Evolutionary conservation across 2,888 invertebrate species (phyloP).

Genomic region (Smittia sp.): DNA sequence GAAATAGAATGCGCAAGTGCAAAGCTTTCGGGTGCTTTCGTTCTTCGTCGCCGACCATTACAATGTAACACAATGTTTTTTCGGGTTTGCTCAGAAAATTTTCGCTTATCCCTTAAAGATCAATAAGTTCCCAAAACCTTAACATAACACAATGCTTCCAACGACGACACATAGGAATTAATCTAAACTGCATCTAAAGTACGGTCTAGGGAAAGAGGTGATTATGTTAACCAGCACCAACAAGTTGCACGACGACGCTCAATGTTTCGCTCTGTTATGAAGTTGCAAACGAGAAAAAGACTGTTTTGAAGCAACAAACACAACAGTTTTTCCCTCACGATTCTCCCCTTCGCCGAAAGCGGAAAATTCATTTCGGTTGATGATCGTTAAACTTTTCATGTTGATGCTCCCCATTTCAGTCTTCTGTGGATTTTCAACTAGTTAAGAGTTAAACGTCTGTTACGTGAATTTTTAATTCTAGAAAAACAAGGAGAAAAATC

Average conservation of each 20-base stretch:
- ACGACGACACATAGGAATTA: not conserved
- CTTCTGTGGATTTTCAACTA: constrained; percentile 39
- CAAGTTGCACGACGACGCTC: not conserved
- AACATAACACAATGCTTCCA: no score
- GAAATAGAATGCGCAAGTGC: not conserved
- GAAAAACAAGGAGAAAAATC: constrained; percentile 2
- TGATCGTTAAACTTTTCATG: not conserved
- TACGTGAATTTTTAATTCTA: constrained; percentile 16
- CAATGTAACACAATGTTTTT: constrained; percentile 15
- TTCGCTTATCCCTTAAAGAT: not conserved
- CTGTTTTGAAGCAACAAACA: not conserved
- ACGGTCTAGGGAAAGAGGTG: not conserved
- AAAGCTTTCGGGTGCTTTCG: not conserved
- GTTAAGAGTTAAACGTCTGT: constrained; percentile 37
- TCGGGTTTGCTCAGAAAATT: not conserved
- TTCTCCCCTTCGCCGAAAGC: constrained; percentile 2
- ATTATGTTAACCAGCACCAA: not conserved
- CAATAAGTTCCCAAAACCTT: not conserved
- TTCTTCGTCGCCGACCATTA: not conserved
- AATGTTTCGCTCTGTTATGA: not conserved
- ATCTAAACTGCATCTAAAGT: not conserved
- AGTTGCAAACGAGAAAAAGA: not conserved
- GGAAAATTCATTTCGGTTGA: not conserved
- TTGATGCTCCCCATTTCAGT: constrained; percentile 22
- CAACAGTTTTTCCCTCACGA: not conserved